Conservation (phyloP, 2,888 invertebrate genomes). For the Cylindroiulus punctatus region DNA sequence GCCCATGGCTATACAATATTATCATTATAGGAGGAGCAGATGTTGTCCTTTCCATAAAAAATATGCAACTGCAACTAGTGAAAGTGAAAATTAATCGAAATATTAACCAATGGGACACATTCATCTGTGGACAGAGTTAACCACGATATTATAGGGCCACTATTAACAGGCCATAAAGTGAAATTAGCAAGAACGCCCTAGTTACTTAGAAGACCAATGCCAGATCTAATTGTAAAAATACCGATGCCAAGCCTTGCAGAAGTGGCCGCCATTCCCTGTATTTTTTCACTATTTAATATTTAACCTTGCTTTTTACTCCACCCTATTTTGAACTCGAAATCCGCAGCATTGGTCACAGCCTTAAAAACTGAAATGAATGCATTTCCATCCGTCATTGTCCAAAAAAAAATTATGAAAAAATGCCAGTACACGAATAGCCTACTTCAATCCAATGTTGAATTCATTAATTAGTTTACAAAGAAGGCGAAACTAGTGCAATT, state of each 20-base stretch:
- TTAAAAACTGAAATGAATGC: slow-evolving; percentile 30
- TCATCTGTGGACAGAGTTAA: neutral
- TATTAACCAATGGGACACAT: neutral
- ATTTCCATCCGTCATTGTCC: slow-evolving; percentile 42
- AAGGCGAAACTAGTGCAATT: slow-evolving; percentile 23
- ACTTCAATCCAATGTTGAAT: slow-evolving; percentile 37
- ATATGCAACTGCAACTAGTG: neutral
- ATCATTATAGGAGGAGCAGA: slow-evolving; percentile 11
- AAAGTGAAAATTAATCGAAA: slow-evolving; percentile 10
- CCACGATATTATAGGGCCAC: neutral
- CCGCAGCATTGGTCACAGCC: neutral
- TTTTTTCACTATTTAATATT: neutral
- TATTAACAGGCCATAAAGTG: neutral
- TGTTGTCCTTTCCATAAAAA: neutral
- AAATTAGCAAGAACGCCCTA: neutral
- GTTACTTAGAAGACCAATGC: neutral
- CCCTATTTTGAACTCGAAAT: slow-evolving; percentile 17
- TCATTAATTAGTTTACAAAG: slow-evolving; percentile 27
- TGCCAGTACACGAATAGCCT: slow-evolving; percentile 40
- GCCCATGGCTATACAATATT: slow-evolving; percentile 45
- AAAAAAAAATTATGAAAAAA: neutral
- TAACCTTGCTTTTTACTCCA: slow-evolving; percentile 34
- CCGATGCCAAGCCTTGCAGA: neutral
- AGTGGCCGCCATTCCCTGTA: neutral
- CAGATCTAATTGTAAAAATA: neutral